Conservation (phyloP, 1,140 invertebrate species). For the Drosophila parvula region DNA sequence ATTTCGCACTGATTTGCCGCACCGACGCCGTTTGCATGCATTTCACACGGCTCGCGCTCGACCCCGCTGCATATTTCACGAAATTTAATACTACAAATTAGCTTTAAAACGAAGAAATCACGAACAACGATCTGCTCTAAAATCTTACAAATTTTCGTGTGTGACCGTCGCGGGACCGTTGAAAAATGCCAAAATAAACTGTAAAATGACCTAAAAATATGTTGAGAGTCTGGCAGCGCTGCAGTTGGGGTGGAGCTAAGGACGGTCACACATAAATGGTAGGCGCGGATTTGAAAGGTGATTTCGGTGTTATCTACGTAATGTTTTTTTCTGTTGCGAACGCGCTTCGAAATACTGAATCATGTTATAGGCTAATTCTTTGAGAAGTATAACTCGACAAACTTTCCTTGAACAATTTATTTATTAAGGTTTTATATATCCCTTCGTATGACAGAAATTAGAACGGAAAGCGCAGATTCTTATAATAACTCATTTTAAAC, state of each 20-base stretch:
- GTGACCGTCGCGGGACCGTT: conserved; percentile 8
- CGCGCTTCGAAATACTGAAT: too few species aligned
- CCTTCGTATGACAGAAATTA: too few species aligned
- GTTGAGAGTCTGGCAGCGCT: neutral
- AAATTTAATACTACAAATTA: conserved; percentile 55
- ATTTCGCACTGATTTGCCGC: conserved; percentile 60
- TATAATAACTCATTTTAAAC: too few species aligned
- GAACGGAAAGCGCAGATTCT: too few species aligned
- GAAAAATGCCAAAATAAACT: neutral
- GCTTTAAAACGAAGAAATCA: conserved; percentile 54
- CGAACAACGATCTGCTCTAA: conserved; percentile 45
- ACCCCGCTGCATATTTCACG: conserved; percentile 36
- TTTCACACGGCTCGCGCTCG: conserved; percentile 51
- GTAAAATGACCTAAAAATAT: neutral
- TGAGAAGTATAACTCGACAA: too few species aligned
- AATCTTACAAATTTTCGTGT: conserved; percentile 42
- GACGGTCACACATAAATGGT: neutral
- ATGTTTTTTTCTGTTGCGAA: too few species aligned
- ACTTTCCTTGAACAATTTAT: too few species aligned
- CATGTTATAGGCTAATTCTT: too few species aligned
- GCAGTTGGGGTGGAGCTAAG: neutral
- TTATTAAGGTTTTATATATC: too few species aligned
- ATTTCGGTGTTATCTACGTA: too few species aligned
- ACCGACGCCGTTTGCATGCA: conserved; percentile 63
- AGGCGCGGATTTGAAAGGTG: too few species aligned